phyloP scores from a whole-genome alignment of 1,140 invertebrate species.

The Goniozus legneri region DNA sequence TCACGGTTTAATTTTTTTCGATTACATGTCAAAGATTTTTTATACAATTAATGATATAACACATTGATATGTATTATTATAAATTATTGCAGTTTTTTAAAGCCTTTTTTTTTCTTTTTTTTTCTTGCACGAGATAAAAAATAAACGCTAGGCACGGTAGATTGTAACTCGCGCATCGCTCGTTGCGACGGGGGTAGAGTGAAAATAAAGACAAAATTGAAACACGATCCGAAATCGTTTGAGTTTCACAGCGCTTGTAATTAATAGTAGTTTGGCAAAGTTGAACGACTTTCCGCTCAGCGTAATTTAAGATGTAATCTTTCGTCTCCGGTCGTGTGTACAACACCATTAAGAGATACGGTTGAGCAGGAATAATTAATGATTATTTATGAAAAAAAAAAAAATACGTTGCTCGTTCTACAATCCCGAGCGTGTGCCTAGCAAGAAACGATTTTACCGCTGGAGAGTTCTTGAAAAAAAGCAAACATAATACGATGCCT shows the following conservation, averaged over 20 bases:
- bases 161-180: constrained; percentile 12
- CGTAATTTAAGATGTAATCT: too few species aligned
- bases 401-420: too few species aligned
- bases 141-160: constrained; percentile 41
- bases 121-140: constrained; percentile 14
- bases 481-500: too few species aligned
- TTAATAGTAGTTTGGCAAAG: too few species aligned
- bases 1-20: neutral
- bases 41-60: constrained; percentile 28
- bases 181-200: neutral
- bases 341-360: too few species aligned
- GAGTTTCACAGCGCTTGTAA: too few species aligned
- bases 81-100: constrained; percentile 48
- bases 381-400: too few species aligned
- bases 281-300: too few species aligned
- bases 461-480: constrained; percentile 49
- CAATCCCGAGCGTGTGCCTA: too few species aligned
- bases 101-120: constrained; percentile 42
- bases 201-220: too few species aligned
- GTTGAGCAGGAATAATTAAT: too few species aligned
- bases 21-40: neutral
- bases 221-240: constrained; percentile 1
- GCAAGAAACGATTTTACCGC: constrained; percentile 48
- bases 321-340: too few species aligned
- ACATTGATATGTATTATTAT: constrained; percentile 35